A percentile compares a stretch with the other conserved stretches of the same genome.
Evolutionary conservation across 2,113 vertebrate species (phyloP).

Genomic region (Dipodomys spectabilis): DNA sequence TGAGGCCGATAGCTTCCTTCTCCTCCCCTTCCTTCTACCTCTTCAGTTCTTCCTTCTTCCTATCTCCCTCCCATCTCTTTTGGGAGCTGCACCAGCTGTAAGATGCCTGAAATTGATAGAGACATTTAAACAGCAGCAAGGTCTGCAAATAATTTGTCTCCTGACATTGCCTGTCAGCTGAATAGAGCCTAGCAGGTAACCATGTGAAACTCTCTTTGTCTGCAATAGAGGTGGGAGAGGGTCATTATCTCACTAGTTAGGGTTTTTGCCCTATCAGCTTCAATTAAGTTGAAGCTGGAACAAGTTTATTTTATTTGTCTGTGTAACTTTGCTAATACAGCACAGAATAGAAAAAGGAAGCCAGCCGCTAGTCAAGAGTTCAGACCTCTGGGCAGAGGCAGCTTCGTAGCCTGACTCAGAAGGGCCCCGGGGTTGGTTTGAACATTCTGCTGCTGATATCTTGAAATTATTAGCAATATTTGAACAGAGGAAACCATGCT

Average conservation of each 20-base stretch:
- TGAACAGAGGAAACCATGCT: neutral
- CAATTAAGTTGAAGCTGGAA: constrained; percentile 74
- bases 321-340: neutral
- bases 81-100: neutral
- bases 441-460: neutral
- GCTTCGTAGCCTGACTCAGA: neutral
- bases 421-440: neutral
- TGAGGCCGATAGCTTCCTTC: neutral
- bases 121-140: constrained; percentile 38
- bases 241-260: constrained; percentile 66
- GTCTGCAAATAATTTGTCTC: constrained; percentile 52
- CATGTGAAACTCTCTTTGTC: constrained; percentile 67
- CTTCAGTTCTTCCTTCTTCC: fast-evolving
- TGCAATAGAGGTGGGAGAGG: constrained; percentile 36
- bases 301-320: constrained; percentile 71
- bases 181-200: constrained; percentile 47
- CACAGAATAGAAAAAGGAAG: neutral
- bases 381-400: neutral
- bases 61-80: neutral
- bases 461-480: neutral
- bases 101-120: constrained; percentile 45
- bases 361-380: neutral
- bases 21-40: neutral
- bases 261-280: constrained; percentile 73
- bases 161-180: constrained; percentile 41